Base-by-base conservation (phyloP, 1,140 invertebrate species). In the Aethina tumida region DNA sequence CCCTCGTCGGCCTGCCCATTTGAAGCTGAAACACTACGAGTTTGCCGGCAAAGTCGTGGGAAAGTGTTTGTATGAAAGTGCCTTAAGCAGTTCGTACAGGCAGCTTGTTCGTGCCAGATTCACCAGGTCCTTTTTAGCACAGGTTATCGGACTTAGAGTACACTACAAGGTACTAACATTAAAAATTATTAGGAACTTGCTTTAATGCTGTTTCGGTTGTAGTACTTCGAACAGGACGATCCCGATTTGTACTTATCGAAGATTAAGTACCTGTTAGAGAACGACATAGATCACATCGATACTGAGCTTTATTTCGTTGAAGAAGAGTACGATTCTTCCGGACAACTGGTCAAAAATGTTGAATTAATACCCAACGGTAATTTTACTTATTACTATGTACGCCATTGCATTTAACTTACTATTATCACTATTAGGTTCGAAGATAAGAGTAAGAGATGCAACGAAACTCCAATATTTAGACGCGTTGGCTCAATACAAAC, bases 151-250 rank as follows among this genome's bases (percentile, higher is more conserved):
- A 19, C 74, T 95, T 19, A 62, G 87, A 47, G 88, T 95, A 16
- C 86, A 93, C 66, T 94, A 92, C 54, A 93, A 91, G 66, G 75
- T 80, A 63, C 19, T 9, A 30, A 12, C 1, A 19, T 5, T 36
- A 4, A 7, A 5, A 12, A 1, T 4, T 37, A 16, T n/a, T 36
- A 33, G 5, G 12, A 20, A 37, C 22, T 27, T 37, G 10, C 33
- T 36, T 12, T 6, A 36, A 25, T 18, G 6, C 31, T 9, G 16
- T 0, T 22, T 35, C 7, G 39, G 43, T 68, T 70, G 15, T 61
- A 86, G 80, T 92, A 95, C 65, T 96, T 96, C 66, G 89, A 94
- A 57, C 88, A 91, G 66, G 91, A 96, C 58, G 91, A 95, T 65
- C 91, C 91, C 0, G 90, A 94, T 61, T 65, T 95, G 15, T 95